Conservation (phyloP, 1,140 invertebrate species). For the Drosophila parabipectinata region DNA sequence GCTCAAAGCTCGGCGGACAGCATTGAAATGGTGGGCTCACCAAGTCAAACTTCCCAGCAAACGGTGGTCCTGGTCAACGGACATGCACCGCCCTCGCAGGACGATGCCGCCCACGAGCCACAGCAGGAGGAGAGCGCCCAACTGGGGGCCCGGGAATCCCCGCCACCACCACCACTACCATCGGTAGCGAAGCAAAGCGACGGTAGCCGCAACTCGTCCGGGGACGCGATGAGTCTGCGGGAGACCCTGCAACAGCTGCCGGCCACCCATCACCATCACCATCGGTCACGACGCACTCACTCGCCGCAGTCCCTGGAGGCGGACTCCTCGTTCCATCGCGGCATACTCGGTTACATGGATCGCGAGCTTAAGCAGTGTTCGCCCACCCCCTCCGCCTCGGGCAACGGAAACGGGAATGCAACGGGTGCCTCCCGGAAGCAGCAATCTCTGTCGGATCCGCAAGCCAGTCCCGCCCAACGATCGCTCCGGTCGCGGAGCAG, state of each 20-base stretch:
- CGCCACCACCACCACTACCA: slow-evolving; percentile 47
- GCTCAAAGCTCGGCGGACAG: slow-evolving; percentile 73
- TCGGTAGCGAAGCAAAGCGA: slow-evolving; percentile 62
- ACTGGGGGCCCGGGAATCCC: slow-evolving; percentile 47
- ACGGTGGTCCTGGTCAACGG: slow-evolving; percentile 78
- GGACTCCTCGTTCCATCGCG: slow-evolving; percentile 76
- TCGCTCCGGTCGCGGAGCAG: slow-evolving; percentile 78
- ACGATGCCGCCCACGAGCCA: slow-evolving; percentile 12
- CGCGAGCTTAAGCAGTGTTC: slow-evolving; percentile 79
- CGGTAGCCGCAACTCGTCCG: slow-evolving; percentile 78
- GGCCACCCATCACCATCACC: slow-evolving; percentile 70
- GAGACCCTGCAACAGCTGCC: slow-evolving; percentile 78
- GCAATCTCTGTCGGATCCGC: slow-evolving; percentile 82
- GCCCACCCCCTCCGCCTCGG: slow-evolving; percentile 69
- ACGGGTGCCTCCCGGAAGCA: slow-evolving; percentile 65
- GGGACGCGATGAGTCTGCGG: slow-evolving; percentile 75
- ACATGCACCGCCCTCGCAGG: slow-evolving; percentile 62
- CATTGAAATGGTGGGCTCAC: slow-evolving; percentile 71
- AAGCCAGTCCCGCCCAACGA: slow-evolving; percentile 83
- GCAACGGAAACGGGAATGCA: slow-evolving; percentile 25
- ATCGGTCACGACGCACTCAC: slow-evolving; percentile 60
- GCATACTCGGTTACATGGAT: slow-evolving; percentile 81
- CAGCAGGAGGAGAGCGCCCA: slow-evolving; percentile 48
- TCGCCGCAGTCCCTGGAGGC: slow-evolving; percentile 68
- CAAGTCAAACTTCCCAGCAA: slow-evolving; percentile 74